Percentiles rank a stretch among this genome's conserved stretches.
Evolutionary conservation across 1,140 invertebrate species (phyloP).

Genomic region (Aphaenogaster ashmeadi): DNA sequence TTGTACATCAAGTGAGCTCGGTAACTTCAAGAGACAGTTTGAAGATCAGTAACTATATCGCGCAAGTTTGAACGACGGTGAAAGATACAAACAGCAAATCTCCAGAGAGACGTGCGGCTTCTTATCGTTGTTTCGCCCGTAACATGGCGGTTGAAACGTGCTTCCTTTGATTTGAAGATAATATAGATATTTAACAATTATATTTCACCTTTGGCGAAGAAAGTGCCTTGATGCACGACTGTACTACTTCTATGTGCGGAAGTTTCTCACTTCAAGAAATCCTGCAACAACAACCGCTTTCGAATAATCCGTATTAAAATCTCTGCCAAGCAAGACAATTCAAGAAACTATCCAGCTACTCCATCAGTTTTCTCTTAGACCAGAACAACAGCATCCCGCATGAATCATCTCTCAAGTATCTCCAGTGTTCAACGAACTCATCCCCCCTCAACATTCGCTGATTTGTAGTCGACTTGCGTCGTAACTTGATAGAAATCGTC

Average conservation of each 20-base stretch:
- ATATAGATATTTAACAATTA: neutral
- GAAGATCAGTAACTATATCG: neutral
- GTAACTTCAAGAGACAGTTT: conserved; percentile 7
- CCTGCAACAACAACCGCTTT: neutral
- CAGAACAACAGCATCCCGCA: neutral
- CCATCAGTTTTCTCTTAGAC: neutral
- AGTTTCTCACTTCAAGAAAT: conserved; percentile 1
- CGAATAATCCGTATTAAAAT: neutral
- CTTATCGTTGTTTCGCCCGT: neutral
- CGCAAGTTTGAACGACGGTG: neutral
- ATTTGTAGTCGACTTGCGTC: neutral
- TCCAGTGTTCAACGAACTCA: neutral
- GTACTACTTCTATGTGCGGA: neutral
- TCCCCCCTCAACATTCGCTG: neutral
- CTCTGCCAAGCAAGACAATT: neutral
- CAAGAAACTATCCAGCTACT: neutral
- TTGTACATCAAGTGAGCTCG: neutral
- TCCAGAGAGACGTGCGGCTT: neutral
- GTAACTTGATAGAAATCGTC: neutral
- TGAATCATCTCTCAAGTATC: neutral
- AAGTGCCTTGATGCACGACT: conserved; percentile 57
- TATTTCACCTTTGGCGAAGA: neutral
- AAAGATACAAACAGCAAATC: conserved; percentile 19
- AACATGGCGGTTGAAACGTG: neutral
- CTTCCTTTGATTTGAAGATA: conserved; percentile 4